Base-by-base conservation (phyloP, 2,888 invertebrate species). In the Pollenia griseotomentosa region DNA sequence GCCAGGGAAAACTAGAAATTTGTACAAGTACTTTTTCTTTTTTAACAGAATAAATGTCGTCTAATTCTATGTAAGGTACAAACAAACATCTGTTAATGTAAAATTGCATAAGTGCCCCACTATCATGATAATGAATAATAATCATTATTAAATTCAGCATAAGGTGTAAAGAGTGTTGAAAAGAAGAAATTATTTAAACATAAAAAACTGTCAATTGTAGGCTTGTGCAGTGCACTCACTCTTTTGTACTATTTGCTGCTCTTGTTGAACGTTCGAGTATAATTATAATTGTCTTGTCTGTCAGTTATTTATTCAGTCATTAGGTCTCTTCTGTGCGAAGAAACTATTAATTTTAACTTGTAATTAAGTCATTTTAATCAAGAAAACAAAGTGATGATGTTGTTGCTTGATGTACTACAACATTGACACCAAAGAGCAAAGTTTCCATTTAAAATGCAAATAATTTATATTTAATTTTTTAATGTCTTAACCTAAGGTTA, bases 281-380 rank as follows among this genome's bases (percentile, higher is more conserved):
- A 42, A 74, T 68, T 78, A 63, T 73, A 81, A 65, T 81, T 66
- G 51, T 61, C 59, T 70, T 63, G 51, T 66, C 70, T 80, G 63
- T 46, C 40, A 57, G 70, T 59, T 9, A 51, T 46, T 55, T 44
- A 46, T 57, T 66, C 40, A 48, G n/a, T 71, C 42, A 65, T n/a
- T 71, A 16, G 55, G 63, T 63, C 63, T 75, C 23, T 61, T 71
- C 78, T 66, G 12, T 73, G 65, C 57, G 23, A 78, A 70, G 79
- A 77, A 80, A 71, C 71, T 81, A 81, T 81, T 83, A 83, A 83
- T 81, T 83, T 83, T 81, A 75, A 86, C 74, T 83, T 66, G 78
- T 75, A 86, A 83, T 83, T 80, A 83, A 83, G 80, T 83, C 59
- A 66, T 83, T 83, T 77, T 81, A 86, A 83, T 83, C 74, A 86